Evolutionary conservation across 2,113 vertebrate species (phyloP).

Genomic region (Recurvirostra avosetta): DNA sequence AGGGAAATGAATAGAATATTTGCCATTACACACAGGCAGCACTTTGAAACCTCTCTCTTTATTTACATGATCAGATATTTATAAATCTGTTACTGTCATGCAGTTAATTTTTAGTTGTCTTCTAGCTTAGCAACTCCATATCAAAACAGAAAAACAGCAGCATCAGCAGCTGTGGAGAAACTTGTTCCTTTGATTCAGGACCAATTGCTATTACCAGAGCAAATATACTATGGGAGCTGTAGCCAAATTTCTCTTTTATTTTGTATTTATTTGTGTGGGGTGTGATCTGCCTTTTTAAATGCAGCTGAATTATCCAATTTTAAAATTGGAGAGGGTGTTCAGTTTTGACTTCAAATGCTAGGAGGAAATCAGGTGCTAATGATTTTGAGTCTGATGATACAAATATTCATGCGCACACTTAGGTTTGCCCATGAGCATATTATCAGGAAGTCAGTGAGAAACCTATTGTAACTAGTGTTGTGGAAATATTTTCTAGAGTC

Average conservation of each 20-base stretch:
- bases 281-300: background rate
- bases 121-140: background rate
- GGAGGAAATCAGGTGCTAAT: background rate
- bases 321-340: background rate
- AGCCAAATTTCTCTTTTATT: background rate
- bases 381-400: background rate
- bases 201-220: background rate
- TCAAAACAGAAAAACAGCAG: background rate
- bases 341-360: background rate
- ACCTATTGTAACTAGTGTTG: background rate
- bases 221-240: background rate
- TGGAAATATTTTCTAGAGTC: background rate
- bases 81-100: background rate
- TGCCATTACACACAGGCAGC: background rate
- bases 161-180: background rate
- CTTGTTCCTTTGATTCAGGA: background rate
- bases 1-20: background rate
- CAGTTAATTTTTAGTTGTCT: background rate
- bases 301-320: background rate
- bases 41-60: background rate
- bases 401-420: background rate
- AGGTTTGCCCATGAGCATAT: background rate
- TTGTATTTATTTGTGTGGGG: background rate
- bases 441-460: background rate
- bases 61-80: background rate